phyloP scores from a whole-genome alignment of 2,888 invertebrate genomes.

The Idaea dimidiata region DNA sequence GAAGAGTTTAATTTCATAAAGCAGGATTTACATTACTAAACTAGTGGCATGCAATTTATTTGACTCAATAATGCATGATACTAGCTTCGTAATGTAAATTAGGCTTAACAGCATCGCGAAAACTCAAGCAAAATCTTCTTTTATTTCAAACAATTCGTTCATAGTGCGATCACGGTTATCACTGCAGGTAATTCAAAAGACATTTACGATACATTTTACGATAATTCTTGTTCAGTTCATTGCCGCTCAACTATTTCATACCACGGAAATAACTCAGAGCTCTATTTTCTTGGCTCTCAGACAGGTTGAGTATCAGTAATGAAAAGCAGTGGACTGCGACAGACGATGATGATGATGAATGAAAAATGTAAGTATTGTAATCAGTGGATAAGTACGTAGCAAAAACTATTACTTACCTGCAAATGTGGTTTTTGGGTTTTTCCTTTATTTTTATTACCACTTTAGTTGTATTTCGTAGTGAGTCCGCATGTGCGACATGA shows the following conservation, averaged over 20 bases:
- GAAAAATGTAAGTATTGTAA: background rate
- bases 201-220: constrained; percentile 21
- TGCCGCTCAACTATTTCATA: constrained; percentile 11
- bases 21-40: too few species aligned
- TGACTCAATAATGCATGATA: too few species aligned
- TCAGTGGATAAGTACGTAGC: background rate
- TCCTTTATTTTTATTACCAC: background rate
- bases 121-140: too few species aligned
- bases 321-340: too few species aligned
- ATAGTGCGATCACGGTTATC: background rate
- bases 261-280: constrained; percentile 12
- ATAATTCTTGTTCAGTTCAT: constrained; percentile 12
- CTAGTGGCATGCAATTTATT: too few species aligned
- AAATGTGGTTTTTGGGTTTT: background rate
- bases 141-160: background rate
- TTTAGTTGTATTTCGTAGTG: too few species aligned
- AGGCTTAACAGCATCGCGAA: too few species aligned
- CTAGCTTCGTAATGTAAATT: too few species aligned
- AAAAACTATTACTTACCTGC: background rate
- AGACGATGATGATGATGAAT: too few species aligned
- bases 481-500: too few species aligned
- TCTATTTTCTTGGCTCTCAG: constrained; percentile 10
- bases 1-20: too few species aligned
- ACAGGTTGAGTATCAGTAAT: background rate
- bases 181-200: constrained; percentile 5